These are phyloP conservation scores for Parauchenoglanis punctatus DNA, from an alignment of 2,797 vertebrate species.

Conservation along the genomic window DNA sequence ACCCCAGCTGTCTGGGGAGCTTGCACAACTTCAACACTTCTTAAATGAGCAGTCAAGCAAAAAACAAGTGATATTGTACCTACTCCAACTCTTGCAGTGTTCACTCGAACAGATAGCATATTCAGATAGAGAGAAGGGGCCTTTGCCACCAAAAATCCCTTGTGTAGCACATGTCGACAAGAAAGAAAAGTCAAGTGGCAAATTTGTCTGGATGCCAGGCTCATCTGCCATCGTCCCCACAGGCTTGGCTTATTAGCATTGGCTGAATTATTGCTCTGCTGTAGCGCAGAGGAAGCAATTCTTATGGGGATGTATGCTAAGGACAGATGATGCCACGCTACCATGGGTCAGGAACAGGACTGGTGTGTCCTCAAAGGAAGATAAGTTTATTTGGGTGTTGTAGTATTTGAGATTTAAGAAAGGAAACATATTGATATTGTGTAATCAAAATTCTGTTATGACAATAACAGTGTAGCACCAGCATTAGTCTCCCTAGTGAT, in stretches of 20 bases:
- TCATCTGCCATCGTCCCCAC: conserved; percentile 78
- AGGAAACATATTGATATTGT: conserved; percentile 46
- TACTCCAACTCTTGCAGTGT: conserved; percentile 33
- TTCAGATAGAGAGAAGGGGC: conserved; percentile 80
- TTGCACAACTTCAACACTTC: conserved; percentile 68
- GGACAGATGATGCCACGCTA: conserved; percentile 54
- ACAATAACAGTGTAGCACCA: conserved; percentile 45
- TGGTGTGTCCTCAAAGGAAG: conserved; percentile 40
- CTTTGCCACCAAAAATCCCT: conserved; percentile 82
- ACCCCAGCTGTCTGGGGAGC: conserved; percentile 69
- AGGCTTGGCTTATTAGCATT: conserved; percentile 84
- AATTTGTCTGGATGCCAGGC: conserved; percentile 82
- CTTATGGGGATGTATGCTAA: conserved; percentile 57
- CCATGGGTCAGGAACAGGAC: conserved; percentile 35
- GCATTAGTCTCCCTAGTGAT: conserved; percentile 48
- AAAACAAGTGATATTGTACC: conserved; percentile 75
- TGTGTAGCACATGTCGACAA: conserved; percentile 75
- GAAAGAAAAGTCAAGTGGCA: conserved; percentile 80
- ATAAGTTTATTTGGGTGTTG: conserved; percentile 39
- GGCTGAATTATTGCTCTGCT: conserved; percentile 58
- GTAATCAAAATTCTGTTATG: conserved; percentile 47
- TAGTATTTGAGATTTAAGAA: conserved; percentile 44
- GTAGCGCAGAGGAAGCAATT: conserved; percentile 52
- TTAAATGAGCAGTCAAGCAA: conserved; percentile 78
- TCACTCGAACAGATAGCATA: conserved; percentile 78